phyloP scores from a whole-genome alignment of 2,797 vertebrate species.

The Ptychobarbus kaznakovi region DNA sequence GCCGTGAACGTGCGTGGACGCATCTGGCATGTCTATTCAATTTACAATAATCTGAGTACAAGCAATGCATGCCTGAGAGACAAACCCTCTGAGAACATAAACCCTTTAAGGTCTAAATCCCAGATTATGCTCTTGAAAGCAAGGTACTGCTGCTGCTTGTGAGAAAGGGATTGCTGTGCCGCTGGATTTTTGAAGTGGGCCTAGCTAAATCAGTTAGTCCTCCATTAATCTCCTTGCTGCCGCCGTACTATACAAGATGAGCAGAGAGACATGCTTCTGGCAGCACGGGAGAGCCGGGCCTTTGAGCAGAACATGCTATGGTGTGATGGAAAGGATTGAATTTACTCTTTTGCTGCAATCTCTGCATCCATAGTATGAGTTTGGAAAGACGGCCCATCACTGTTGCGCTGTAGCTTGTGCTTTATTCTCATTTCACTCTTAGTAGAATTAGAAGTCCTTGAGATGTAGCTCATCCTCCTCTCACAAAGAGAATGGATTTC shows the following conservation, averaged over 20 bases:
- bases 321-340: slow-evolving; percentile 52
- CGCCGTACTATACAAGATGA: slow-evolving; percentile 43
- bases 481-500: slow-evolving; percentile 51
- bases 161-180: slow-evolving; percentile 50
- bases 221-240: slow-evolving; percentile 59
- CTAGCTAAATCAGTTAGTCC: slow-evolving; percentile 57
- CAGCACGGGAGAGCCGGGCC: slow-evolving; percentile 24
- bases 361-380: slow-evolving; percentile 52
- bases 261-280: slow-evolving; percentile 41
- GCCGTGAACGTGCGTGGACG: neutral
- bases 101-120: slow-evolving; percentile 53
- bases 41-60: slow-evolving; percentile 33
- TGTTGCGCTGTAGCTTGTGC: slow-evolving; percentile 2
- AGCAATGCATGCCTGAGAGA: slow-evolving; percentile 44
- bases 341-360: slow-evolving; percentile 40
- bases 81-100: slow-evolving; percentile 54
- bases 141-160: slow-evolving; percentile 31
- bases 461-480: slow-evolving; percentile 18
- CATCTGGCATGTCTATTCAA: slow-evolving; percentile 26
- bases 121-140: slow-evolving; percentile 58
- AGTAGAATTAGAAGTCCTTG: neutral
- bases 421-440: slow-evolving; percentile 7
- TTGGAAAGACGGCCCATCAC: slow-evolving; percentile 33
- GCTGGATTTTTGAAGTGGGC: slow-evolving; percentile 48
- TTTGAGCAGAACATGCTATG: slow-evolving; percentile 48